A percentile compares a stretch with the other conserved stretches of the same genome.
These are phyloP conservation scores for Bruchidius siliquastri DNA, from an alignment of 2,888 invertebrate genomes.

Conservation along the genomic window DNA sequence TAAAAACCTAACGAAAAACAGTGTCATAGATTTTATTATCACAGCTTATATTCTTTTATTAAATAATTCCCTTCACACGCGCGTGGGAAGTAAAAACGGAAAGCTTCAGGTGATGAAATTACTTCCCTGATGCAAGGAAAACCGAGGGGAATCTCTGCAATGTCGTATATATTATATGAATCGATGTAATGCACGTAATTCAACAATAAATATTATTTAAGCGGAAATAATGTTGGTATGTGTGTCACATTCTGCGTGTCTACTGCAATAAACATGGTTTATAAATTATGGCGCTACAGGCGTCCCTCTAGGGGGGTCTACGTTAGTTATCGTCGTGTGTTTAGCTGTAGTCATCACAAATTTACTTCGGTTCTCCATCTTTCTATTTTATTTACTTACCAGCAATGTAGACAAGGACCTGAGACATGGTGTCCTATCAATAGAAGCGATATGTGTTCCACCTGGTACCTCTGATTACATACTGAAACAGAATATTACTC, in stretches of 20 bases:
- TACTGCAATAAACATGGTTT: not conserved
- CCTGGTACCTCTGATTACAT: too few species aligned
- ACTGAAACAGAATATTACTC: too few species aligned
- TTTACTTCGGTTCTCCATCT: not conserved
- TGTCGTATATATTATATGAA: not conserved
- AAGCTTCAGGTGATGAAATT: not conserved
- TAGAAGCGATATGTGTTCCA: too few species aligned
- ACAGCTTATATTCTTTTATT: too few species aligned
- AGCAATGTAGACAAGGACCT: too few species aligned
- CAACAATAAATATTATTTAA: not conserved
- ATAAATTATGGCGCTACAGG: not conserved
- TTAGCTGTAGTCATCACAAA: not conserved
- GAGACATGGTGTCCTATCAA: too few species aligned
- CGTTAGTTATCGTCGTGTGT: not conserved
- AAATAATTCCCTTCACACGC: not conserved
- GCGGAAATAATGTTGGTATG: not conserved
- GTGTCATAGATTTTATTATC: too few species aligned
- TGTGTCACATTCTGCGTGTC: not conserved
- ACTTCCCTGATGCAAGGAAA: not conserved
- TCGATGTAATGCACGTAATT: not conserved
- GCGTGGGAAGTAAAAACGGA: not conserved
- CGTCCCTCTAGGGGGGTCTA: not conserved
- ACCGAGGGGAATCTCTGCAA: not conserved
- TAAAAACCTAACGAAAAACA: too few species aligned
- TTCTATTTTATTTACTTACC: not conserved